phyloP scores from a whole-genome alignment of 2,113 vertebrate species.

The Riparia riparia region DNA sequence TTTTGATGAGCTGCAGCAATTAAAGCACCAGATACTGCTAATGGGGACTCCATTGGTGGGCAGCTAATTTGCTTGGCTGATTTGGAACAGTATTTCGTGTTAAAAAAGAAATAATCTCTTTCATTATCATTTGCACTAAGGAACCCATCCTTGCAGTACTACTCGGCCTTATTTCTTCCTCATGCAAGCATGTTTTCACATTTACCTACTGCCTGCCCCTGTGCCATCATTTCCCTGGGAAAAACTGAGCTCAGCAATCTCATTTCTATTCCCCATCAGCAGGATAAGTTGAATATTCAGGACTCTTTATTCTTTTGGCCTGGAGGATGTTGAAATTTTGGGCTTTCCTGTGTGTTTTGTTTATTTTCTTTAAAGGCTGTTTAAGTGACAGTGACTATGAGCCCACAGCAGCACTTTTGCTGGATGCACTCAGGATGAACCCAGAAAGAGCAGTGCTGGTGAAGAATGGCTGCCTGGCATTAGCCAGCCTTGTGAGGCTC shows the following conservation, averaged over 20 bases:
- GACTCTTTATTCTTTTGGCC: background rate
- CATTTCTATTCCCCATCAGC: background rate
- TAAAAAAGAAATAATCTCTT: background rate
- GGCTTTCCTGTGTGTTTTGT: background rate
- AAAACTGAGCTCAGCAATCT: background rate
- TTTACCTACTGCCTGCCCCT: background rate
- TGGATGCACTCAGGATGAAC: conserved; percentile 56
- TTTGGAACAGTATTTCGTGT: background rate
- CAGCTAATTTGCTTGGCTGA: background rate
- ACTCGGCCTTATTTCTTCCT: background rate
- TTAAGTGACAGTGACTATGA: conserved; percentile 61
- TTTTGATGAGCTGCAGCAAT: background rate
- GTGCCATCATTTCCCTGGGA: fast-evolving
- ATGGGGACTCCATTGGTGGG: background rate
- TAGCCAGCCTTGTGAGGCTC: conserved; percentile 71
- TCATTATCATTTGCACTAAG: background rate
- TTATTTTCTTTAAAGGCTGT: conserved; percentile 48
- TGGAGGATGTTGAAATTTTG: background rate
- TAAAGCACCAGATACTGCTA: background rate
- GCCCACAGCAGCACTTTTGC: conserved; percentile 20
- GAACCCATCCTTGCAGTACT: background rate
- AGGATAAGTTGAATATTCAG: background rate
- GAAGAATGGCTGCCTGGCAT: conserved; percentile 61
- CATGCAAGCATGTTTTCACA: background rate
- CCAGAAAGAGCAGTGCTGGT: conserved; percentile 56